Percentiles rank a stretch among this genome's conserved stretches.
Conservation (phyloP, 2,113 vertebrate species). For the Alaudala cheleensis region DNA sequence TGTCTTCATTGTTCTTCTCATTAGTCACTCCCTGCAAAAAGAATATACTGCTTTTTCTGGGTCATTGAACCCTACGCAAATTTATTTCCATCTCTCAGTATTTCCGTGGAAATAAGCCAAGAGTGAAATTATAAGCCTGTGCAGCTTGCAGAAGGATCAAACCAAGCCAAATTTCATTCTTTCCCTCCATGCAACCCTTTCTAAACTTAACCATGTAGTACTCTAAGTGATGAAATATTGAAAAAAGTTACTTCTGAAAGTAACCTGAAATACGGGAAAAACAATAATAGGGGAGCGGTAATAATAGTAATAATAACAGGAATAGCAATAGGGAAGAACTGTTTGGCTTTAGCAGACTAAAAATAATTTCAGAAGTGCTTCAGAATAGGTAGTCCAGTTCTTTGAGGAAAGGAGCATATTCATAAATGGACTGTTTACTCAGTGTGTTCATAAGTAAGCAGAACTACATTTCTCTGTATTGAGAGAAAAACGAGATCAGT, state of each 20-base stretch:
- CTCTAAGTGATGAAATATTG: background rate
- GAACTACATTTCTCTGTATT: background rate
- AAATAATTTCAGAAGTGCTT: background rate
- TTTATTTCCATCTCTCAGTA: constrained; percentile 30
- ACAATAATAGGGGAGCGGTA: background rate
- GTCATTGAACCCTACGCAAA: background rate
- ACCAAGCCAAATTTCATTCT: background rate
- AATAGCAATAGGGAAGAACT: background rate
- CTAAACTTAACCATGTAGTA: background rate
- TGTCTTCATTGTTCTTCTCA: background rate
- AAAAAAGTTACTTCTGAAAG: background rate
- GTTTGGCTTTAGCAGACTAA: background rate
- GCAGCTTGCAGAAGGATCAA: background rate
- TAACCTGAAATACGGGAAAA: background rate
- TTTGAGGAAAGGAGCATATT: background rate
- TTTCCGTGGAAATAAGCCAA: constrained; percentile 9
- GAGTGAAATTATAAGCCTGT: background rate
- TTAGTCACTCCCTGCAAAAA: background rate
- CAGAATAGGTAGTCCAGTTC: background rate
- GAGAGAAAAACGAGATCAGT: background rate
- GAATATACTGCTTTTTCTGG: background rate
- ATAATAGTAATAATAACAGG: background rate
- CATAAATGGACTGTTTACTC: background rate
- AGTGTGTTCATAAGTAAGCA: background rate
- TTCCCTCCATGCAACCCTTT: background rate